Conservation (phyloP, 1,140 invertebrate species). For the Eubasilissa regina region DNA sequence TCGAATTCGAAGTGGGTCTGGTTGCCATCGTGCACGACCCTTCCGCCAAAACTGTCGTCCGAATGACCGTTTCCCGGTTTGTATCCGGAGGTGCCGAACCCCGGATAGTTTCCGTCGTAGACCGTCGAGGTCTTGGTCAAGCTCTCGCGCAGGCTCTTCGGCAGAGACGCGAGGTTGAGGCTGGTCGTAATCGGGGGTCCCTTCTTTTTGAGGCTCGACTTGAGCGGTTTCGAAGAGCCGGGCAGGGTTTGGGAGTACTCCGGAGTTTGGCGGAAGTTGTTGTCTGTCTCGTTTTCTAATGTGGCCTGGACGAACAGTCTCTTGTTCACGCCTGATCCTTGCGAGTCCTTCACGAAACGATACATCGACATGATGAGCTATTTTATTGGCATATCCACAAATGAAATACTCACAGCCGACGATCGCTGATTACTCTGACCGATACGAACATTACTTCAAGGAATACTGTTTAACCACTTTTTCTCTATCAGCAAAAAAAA, state of each 20-base stretch:
- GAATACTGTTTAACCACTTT: not conserved
- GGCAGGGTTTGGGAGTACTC: constrained; percentile 64
- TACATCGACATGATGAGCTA: constrained; percentile 73
- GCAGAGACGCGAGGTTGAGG: constrained; percentile 69
- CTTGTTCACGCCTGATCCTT: constrained; percentile 70
- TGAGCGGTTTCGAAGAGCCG: constrained; percentile 67
- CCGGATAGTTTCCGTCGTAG: constrained; percentile 70
- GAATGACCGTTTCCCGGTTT: constrained; percentile 65
- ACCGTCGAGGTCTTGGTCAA: constrained; percentile 68
- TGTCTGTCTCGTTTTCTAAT: constrained; percentile 75
- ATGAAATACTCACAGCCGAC: constrained; percentile 21
- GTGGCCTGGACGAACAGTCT: constrained; percentile 88
- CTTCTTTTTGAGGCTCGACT: constrained; percentile 73
- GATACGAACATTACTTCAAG: too few species aligned
- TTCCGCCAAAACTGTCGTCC: constrained; percentile 68
- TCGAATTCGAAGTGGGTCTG: constrained; percentile 72
- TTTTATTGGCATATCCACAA: constrained; percentile 38
- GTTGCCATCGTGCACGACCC: constrained; percentile 70
- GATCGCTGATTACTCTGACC: not conserved
- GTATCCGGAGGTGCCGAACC: constrained; percentile 65
- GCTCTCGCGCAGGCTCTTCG: constrained; percentile 68
- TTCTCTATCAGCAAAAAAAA: not conserved
- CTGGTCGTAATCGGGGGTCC: constrained; percentile 76
- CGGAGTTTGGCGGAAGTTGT: constrained; percentile 63
- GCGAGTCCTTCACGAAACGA: constrained; percentile 79